Evolutionary conservation across 23 tunicate genomes (phyloP).

Genomic region (Diplosoma virens): DNA sequence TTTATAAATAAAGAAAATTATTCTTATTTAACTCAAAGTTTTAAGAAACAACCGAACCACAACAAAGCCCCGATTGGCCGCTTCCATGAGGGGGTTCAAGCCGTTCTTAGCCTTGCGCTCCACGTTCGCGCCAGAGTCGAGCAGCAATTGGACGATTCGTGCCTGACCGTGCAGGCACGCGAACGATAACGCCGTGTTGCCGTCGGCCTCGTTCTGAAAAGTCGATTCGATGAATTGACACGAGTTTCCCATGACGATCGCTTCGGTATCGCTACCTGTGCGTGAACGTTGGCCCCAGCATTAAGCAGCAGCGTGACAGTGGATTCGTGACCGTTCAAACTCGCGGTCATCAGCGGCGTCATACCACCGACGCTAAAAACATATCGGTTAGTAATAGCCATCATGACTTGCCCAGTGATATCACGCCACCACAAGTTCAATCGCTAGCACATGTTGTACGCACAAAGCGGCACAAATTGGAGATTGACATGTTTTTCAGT

Average conservation of each 20-base stretch:
- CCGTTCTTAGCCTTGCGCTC: conserved; percentile 98
- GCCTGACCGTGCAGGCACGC: conserved; percentile 98
- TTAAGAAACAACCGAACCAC: too few species aligned
- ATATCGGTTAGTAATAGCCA: not conserved
- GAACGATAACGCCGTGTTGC: conserved; percentile 90
- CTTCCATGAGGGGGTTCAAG: conserved; percentile 97
- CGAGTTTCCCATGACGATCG: too few species aligned
- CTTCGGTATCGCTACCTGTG: conserved; percentile 45
- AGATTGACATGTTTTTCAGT: too few species aligned
- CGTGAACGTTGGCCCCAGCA: conserved; percentile 96
- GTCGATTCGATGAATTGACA: too few species aligned
- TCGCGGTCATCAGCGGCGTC: conserved; percentile 96
- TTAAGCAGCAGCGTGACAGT: conserved; percentile 82
- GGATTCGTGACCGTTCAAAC: conserved; percentile 88
- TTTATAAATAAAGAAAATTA: too few species aligned
- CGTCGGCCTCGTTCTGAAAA: conserved; percentile 80
- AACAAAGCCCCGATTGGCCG: too few species aligned
- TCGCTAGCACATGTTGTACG: too few species aligned
- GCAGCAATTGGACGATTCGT: conserved; percentile 76
- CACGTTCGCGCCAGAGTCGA: conserved; percentile 83
- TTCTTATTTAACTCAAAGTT: too few species aligned
- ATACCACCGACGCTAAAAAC: conserved; percentile 79
- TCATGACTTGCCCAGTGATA: too few species aligned
- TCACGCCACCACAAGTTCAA: too few species aligned
- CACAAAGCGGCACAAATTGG: too few species aligned